These are phyloP conservation scores for Anhinga anhinga DNA, from an alignment of 2,113 vertebrate species.

Conservation along the genomic window DNA sequence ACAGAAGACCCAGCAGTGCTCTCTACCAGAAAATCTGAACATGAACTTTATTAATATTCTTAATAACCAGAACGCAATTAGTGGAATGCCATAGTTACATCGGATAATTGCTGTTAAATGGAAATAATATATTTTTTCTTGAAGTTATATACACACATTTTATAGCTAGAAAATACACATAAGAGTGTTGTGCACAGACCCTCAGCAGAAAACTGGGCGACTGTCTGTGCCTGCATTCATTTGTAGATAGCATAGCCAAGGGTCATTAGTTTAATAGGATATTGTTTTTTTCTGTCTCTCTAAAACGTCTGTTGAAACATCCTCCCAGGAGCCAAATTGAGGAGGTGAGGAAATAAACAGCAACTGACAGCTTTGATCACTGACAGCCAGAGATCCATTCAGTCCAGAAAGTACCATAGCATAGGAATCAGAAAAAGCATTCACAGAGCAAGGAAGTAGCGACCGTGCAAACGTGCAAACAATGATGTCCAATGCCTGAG, in stretches of 20 bases:
- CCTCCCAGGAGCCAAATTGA: constrained; percentile 74
- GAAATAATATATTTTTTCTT: neutral
- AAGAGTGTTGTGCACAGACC: neutral
- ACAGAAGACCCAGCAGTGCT: neutral
- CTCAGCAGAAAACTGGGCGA: neutral
- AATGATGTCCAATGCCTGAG: neutral
- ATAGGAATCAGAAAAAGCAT: neutral
- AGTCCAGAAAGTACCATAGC: neutral
- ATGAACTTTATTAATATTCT: constrained; percentile 21
- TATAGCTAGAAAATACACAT: neutral
- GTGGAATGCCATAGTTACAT: neutral
- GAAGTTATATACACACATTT: neutral
- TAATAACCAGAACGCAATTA: constrained; percentile 30
- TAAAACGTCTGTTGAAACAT: constrained; percentile 76
- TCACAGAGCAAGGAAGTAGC: neutral
- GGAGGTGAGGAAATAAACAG: constrained; percentile 76
- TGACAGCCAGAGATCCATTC: constrained; percentile 54
- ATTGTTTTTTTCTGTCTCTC: constrained; percentile 73
- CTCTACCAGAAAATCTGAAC: constrained; percentile 35
- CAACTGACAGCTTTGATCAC: constrained; percentile 72
- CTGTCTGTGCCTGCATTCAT: constrained; percentile 42
- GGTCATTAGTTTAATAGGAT: constrained; percentile 80
- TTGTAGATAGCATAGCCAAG: constrained; percentile 60
- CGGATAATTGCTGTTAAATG: neutral
- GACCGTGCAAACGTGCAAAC: neutral